A percentile compares a stretch with the other conserved stretches of the same genome.
Conservation (phyloP, 1,140 invertebrate species). For the Eulimnadia texana region DNA sequence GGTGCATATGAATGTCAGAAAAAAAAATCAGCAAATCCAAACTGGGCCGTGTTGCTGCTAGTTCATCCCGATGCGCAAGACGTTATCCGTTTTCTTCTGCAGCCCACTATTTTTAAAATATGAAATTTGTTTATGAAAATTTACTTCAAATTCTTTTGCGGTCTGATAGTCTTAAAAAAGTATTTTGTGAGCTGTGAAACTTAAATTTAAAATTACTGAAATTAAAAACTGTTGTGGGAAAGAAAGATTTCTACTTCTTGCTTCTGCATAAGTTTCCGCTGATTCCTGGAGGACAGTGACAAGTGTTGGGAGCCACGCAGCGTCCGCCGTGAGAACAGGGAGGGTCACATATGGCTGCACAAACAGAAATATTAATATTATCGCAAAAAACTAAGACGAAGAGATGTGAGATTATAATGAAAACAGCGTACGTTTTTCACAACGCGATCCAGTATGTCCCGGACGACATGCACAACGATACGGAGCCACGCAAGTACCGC, state of each 20-base stretch:
- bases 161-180: too few relatives aligned
- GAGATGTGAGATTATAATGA: neutral
- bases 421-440: conserved; percentile 20
- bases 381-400: neutral
- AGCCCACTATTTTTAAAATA: neutral
- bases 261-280: conserved; percentile 14
- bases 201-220: too few relatives aligned
- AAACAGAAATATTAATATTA: neutral
- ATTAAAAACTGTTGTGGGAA: too few relatives aligned
- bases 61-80: neutral
- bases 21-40: neutral
- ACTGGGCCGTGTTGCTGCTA: neutral
- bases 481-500: conserved; percentile 27
- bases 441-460: conserved; percentile 19
- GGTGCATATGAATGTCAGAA: too few relatives aligned
- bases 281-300: conserved; percentile 20
- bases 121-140: too few relatives aligned
- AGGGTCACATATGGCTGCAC: conserved; percentile 20
- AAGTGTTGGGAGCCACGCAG: conserved; percentile 23
- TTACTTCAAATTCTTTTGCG: too few relatives aligned
- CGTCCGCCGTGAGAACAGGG: conserved; percentile 21
- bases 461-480: conserved; percentile 28
- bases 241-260: conserved; percentile 7
- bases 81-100: neutral
- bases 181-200: too few relatives aligned